Conservation (phyloP, 1,140 invertebrate genomes). For the Octopus bimaculoides region DNA sequence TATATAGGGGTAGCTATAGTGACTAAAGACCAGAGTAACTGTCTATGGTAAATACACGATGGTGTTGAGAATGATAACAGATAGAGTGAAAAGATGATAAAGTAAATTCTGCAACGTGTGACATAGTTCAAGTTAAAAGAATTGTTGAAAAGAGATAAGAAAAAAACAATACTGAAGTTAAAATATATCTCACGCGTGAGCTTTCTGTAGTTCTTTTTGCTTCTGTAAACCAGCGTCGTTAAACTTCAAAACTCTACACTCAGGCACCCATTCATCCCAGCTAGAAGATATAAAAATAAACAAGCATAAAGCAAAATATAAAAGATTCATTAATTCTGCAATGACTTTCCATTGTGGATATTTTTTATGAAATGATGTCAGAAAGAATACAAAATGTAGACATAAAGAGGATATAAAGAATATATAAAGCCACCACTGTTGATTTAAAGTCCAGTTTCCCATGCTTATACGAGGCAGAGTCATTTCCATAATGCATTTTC, state of each 20-base stretch:
- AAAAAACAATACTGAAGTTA: not conserved
- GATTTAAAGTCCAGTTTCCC: too few species aligned
- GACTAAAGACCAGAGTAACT: too few species aligned
- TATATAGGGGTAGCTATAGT: too few species aligned
- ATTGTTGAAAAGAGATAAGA: not conserved
- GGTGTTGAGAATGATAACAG: not conserved
- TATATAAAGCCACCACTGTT: too few species aligned
- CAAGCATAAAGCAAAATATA: too few species aligned
- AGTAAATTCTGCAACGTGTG: not conserved
- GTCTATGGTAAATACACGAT: not conserved
- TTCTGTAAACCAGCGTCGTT: constrained; percentile 88
- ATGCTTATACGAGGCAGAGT: too few species aligned
- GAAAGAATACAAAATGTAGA: too few species aligned
- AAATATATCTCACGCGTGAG: constrained; percentile 38
- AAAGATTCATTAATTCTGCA: too few species aligned
- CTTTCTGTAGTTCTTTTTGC: constrained; percentile 81
- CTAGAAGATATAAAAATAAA: constrained; percentile 59
- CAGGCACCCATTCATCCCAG: constrained; percentile 98
- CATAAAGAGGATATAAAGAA: too few species aligned
- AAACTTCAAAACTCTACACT: constrained; percentile 86
- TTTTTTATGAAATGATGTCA: too few species aligned
- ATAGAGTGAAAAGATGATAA: not conserved
- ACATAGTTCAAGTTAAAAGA: not conserved
- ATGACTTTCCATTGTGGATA: too few species aligned
- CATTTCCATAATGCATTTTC: too few species aligned